Evolutionary conservation across 2,113 vertebrate genomes (phyloP), one percentile per base, ranked within the genome.

Genomic region (Charina bottae): DNA sequence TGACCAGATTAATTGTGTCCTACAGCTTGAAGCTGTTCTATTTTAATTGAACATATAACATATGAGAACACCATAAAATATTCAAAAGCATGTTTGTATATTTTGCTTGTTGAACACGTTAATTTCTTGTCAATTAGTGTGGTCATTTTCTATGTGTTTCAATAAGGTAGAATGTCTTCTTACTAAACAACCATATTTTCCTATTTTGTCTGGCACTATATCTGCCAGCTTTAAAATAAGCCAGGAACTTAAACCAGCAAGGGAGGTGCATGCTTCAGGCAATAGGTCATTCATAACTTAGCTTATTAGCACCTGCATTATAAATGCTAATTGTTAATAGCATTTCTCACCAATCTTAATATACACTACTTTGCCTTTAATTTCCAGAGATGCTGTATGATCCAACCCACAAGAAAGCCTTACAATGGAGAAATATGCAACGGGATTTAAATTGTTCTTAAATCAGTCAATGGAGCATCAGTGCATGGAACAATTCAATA

Each of bases 391-490:
- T n/a, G 95, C 0, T 94, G 92, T 90, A 97, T 97, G 97, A 96
- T 96, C 17, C 96, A 96, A 87, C n/a, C 9, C 97, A 96, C 98
- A 93, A 97, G 91, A 92, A 97, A 96, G n/a, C n/a, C 97, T 99
- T 84, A 89, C 95, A 0, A 97, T 98, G 62, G 97, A 98, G 90
- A 96, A 97, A 87, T 98, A 98, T 90, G 96, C 97, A 92, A 97
- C 97, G 93, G 96, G 97, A 85, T 99, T 99, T 86, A 96, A 98
- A 90, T 68, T 98, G 3, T 99, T 98, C 94, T 92, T 98, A 97
- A 97, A 98, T 54, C 96, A 98, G 88, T 99, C 98, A 98, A n/a
- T n/a, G n/a, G n/a, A 99, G 94, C 98, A 99, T 92, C 97, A 98
- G 93, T 98, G 98, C 92, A 98, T 98, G 98, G 96, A 94, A 0